These are phyloP conservation scores for Orycteropus afer DNA, from an alignment of 2,113 vertebrate species.

Conservation along the genomic window DNA sequence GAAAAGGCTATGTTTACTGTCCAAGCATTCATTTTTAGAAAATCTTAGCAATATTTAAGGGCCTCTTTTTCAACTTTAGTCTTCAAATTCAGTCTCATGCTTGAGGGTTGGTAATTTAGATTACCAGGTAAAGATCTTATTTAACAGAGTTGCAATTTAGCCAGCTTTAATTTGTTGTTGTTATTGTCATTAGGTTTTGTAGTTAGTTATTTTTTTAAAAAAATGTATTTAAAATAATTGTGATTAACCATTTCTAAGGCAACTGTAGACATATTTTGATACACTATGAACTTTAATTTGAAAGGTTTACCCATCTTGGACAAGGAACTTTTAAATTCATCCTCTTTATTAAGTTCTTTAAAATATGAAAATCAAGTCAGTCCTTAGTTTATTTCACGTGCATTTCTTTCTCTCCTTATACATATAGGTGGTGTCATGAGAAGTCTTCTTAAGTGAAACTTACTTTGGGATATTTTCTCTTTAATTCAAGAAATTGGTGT, in stretches of 20 bases:
- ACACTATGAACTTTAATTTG: not conserved
- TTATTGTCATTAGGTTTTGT: too few species aligned
- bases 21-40: not conserved
- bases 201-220: not conserved
- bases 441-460: conserved; percentile 16
- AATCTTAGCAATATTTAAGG: not conserved
- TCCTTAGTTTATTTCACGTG: not conserved
- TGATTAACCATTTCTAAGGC: not conserved
- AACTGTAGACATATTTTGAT: not conserved
- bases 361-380: not conserved
- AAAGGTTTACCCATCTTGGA: not conserved
- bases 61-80: not conserved
- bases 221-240: not conserved
- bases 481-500: conserved; percentile 35
- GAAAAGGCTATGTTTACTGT: not conserved
- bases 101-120: not conserved
- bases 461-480: conserved; percentile 3
- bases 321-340: not conserved
- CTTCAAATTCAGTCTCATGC: not conserved
- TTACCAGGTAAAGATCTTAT: not conserved
- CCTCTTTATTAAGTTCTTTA: not conserved
- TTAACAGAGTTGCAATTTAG: not conserved
- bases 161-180: too few species aligned
- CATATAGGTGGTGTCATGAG: not conserved
- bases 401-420: not conserved